Evolutionary conservation across 2,888 invertebrate genomes (phyloP).

Genomic region (Germaria angustata): DNA sequence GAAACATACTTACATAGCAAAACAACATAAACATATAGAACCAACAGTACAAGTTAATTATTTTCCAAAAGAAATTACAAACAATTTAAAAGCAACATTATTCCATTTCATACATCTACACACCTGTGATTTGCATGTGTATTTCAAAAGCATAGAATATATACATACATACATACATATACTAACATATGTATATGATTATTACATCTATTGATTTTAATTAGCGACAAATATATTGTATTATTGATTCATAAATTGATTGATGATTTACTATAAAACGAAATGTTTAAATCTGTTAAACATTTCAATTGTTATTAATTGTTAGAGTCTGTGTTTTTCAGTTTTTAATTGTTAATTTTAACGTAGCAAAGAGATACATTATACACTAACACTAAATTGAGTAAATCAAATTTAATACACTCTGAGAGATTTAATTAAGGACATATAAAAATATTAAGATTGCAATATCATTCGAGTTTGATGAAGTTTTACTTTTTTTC

Average conservation of each 20-base stretch:
- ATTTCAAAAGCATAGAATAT: constrained; percentile 7
- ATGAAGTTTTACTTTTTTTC: no score
- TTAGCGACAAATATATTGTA: constrained; percentile 56
- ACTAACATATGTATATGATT: constrained; percentile 15
- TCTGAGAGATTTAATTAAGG: constrained; percentile 1
- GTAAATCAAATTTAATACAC: neutral
- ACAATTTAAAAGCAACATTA: constrained; percentile 40
- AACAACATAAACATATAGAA: constrained; percentile 56
- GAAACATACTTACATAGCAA: neutral
- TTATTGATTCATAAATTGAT: constrained; percentile 33
- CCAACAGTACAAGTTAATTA: constrained; percentile 63
- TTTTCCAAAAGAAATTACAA: constrained; percentile 40
- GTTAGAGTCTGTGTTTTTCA: constrained; percentile 34
- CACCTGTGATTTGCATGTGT: constrained; percentile 58
- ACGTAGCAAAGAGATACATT: neutral
- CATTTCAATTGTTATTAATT: constrained; percentile 52
- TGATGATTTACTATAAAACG: constrained; percentile 34
- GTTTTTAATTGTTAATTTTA: constrained; percentile 49
- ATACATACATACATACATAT: no score
- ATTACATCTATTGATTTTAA: constrained; percentile 60
- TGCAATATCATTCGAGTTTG: no score
- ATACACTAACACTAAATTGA: constrained; percentile 16
- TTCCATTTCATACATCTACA: constrained; percentile 51
- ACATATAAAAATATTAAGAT: neutral
- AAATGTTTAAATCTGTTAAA: constrained; percentile 54